Conservation (phyloP, 2,113 vertebrate species). For the Athene cunicularia region DNA sequence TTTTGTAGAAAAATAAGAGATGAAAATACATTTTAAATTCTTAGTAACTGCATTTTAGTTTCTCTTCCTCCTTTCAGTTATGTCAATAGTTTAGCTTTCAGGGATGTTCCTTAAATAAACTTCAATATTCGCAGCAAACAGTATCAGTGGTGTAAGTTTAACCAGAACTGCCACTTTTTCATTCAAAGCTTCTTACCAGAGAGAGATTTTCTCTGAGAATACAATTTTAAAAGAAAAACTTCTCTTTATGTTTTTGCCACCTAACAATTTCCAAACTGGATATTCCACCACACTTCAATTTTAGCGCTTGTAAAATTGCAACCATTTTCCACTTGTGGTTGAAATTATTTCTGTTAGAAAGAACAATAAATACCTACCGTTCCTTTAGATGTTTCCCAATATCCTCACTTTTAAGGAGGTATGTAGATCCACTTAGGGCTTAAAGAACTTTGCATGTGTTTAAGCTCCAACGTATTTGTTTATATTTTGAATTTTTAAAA, state of each 20-base stretch:
- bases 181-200: not conserved
- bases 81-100: not conserved
- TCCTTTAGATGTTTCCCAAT: not conserved
- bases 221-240: not conserved
- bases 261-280: not conserved
- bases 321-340: rapidly evolving
- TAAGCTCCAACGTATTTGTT: not conserved
- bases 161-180: not conserved
- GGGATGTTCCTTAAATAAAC: not conserved
- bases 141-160: not conserved
- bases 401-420: not conserved
- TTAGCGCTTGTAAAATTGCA: not conserved
- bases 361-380: not conserved
- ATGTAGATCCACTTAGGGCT: not conserved
- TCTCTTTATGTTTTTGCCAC: not conserved
- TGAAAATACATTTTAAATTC: not conserved
- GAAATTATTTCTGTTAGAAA: not conserved
- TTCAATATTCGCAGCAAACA: not conserved
- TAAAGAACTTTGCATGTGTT: not conserved
- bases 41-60: not conserved
- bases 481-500: not conserved
- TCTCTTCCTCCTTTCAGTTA: not conserved
- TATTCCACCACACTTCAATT: not conserved
- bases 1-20: not conserved
- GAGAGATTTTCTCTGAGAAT: not conserved